Evolutionary conservation across 2,113 vertebrate species (phyloP).

Genomic region (Chloropsis cyanopogon): DNA sequence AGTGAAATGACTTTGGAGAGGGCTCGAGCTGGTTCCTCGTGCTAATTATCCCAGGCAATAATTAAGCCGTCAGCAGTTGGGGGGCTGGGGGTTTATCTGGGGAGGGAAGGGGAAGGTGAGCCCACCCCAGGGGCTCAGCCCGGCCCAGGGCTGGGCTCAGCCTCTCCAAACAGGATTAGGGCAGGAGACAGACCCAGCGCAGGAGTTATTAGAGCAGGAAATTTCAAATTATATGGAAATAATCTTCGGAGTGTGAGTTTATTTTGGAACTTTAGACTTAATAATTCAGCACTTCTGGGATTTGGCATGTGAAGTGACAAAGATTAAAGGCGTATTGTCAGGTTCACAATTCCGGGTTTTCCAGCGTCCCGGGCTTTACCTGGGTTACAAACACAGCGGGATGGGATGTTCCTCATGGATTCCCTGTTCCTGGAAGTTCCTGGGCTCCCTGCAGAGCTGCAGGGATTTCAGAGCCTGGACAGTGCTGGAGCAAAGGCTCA

Average conservation of each 20-base stretch:
- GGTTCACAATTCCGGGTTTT: background rate
- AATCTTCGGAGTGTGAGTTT: constrained; percentile 62
- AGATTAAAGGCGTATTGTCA: constrained; percentile 57
- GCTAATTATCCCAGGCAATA: constrained; percentile 60
- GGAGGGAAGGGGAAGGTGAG: constrained; percentile 37
- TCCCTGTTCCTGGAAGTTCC: background rate
- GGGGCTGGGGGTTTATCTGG: constrained; percentile 17
- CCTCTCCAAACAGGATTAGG: constrained; percentile 46
- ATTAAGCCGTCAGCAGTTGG: constrained; percentile 58
- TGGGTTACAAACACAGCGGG: background rate
- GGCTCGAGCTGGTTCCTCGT: constrained; percentile 18
- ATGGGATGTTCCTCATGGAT: background rate
- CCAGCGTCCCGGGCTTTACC: background rate
- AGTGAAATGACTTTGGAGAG: constrained; percentile 62
- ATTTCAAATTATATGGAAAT: constrained; percentile 71
- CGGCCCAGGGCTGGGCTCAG: constrained; percentile 8
- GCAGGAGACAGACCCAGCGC: constrained; percentile 28
- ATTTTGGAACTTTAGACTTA: constrained; percentile 69
- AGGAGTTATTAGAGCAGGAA: constrained; percentile 71
- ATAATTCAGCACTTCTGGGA: constrained; percentile 67
- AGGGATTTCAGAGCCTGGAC: background rate
- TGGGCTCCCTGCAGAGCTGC: background rate
- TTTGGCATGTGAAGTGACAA: constrained; percentile 62
- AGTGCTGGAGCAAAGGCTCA: background rate
- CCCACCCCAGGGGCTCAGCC: constrained; percentile 14